A percentile compares a stretch with the other conserved stretches of the same genome.
Evolutionary conservation across 2,797 vertebrate genomes (phyloP).

Genomic region (Anomalospiza imberbis): DNA sequence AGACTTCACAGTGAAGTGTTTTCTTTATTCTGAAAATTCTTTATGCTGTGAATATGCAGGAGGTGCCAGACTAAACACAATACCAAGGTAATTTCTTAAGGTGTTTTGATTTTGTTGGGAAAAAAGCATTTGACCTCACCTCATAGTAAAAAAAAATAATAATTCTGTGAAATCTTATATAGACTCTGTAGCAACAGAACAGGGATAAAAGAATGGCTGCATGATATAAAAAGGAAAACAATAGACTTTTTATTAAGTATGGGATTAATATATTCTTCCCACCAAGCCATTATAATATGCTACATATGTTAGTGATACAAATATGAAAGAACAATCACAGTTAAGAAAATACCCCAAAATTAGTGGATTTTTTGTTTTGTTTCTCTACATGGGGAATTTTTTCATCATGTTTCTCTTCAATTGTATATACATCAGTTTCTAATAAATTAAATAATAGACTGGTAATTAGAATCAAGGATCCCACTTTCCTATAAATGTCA

Average conservation of each 20-base stretch:
- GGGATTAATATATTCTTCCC: not conserved
- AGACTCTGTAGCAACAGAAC: not conserved
- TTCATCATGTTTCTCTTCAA: not conserved
- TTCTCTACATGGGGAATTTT: not conserved
- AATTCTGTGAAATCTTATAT: not conserved
- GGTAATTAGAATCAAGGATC: not conserved
- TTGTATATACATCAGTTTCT: not conserved
- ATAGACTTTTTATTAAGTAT: not conserved
- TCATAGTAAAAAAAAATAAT: not conserved
- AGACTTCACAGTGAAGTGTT: not conserved
- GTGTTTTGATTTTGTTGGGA: not conserved
- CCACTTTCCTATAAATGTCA: not conserved
- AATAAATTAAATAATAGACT: not conserved
- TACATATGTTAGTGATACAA: not conserved
- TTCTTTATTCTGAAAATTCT: not conserved
- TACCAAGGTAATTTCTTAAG: not conserved
- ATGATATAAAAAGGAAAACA: not conserved
- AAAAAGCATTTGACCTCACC: not conserved
- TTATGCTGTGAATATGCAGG: not conserved
- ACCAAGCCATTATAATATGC: not conserved
- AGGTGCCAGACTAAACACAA: not conserved
- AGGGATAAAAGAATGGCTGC: not conserved
- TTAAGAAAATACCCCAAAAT: fast-evolving
- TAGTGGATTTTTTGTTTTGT: not conserved
- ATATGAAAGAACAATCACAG: not conserved